phyloP scores from a whole-genome alignment of 2,797 vertebrate species.

The Sebastes glaucus region DNA sequence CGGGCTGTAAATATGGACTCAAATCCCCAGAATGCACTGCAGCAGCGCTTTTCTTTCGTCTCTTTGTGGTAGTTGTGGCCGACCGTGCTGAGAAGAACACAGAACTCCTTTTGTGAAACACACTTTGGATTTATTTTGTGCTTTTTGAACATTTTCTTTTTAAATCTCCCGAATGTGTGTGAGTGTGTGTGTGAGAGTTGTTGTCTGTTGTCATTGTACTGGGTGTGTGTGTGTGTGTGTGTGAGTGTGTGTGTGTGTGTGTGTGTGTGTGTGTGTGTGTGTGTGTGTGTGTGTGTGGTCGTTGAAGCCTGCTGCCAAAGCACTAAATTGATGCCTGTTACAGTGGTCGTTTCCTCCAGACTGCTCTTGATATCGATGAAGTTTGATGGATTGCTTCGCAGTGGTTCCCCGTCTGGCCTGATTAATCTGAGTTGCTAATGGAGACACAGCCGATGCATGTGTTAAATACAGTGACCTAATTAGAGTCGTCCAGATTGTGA shows the following conservation, averaged over 20 bases:
- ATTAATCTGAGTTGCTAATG: conserved; percentile 16
- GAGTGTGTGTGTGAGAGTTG: conserved; percentile 18
- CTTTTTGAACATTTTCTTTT: conserved; percentile 53
- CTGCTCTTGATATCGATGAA: conserved; percentile 18
- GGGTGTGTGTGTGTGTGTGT: conserved; percentile 24
- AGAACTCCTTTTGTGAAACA: conserved; percentile 60
- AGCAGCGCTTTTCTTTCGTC: conserved; percentile 64
- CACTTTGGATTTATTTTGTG: conserved; percentile 36
- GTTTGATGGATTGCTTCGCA: conserved; percentile 10
- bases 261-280: conserved; percentile 32
- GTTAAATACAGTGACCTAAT: conserved; percentile 19
- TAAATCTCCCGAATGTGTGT: conserved; percentile 32
- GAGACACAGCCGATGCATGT: conserved; percentile 15
- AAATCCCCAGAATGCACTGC: conserved; percentile 76
- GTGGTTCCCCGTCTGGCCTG: conserved; percentile 16
- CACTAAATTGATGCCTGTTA: conserved; percentile 49
- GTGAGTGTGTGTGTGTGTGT: conserved; percentile 27
- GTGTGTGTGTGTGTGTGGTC: conserved; percentile 34
- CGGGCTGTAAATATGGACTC: conserved; percentile 72
- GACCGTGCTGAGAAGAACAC: conserved; percentile 47
- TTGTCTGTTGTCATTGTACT: not conserved
- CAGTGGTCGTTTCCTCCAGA: conserved; percentile 21
- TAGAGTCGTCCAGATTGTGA: not conserved
- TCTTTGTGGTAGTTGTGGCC: conserved; percentile 58
- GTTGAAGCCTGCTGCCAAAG: conserved; percentile 68